Conservation (phyloP, 1,140 invertebrate species). For the Orius laevigatus region DNA sequence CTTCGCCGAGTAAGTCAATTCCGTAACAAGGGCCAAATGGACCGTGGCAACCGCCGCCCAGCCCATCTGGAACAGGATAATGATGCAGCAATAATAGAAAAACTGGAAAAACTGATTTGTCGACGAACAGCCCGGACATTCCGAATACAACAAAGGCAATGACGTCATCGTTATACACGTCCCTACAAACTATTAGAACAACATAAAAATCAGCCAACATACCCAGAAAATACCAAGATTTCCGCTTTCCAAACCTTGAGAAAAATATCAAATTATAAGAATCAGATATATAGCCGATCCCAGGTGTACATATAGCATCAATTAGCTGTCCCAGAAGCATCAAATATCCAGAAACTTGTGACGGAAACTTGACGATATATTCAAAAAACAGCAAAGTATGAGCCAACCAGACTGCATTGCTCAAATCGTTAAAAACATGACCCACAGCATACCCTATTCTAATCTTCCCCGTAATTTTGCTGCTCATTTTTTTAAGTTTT, state of each 20-base stretch:
- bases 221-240: constrained; percentile 87
- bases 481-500: no score
- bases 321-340: constrained; percentile 76
- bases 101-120: constrained; percentile 53
- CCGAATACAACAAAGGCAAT: constrained; percentile 70
- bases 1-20: constrained; percentile 51
- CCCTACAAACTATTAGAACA: constrained; percentile 30
- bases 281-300: constrained; percentile 78
- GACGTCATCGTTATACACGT: no score
- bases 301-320: constrained; percentile 76
- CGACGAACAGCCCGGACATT: constrained; percentile 53
- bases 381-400: constrained; percentile 86
- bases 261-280: constrained; percentile 37
- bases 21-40: constrained; percentile 71
- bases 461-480: no score
- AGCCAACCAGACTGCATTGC: constrained; percentile 94
- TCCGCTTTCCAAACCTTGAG: constrained; percentile 61
- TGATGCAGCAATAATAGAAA: constrained; percentile 76
- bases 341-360: constrained; percentile 55
- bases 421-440: constrained; percentile 87
- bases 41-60: constrained; percentile 92
- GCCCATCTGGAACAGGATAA: constrained; percentile 89
- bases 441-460: constrained; percentile 43
- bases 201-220: constrained; percentile 56
- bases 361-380: constrained; percentile 60